Evolutionary conservation across 1,140 invertebrate species (phyloP), one percentile per base, ranked within the genome.

Genomic region (Manduca sexta): DNA sequence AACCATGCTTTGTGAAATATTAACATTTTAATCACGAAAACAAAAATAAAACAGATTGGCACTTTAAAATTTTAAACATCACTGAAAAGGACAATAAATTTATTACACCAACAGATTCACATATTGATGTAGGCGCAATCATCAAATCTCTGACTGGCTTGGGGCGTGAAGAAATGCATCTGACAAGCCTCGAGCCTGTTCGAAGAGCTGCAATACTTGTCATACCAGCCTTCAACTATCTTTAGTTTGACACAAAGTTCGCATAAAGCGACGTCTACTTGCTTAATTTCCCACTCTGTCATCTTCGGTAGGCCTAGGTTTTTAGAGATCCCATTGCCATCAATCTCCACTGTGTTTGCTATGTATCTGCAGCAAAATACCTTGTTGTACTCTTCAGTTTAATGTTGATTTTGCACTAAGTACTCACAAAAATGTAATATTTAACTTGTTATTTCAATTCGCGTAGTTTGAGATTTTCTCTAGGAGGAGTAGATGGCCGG

Each of bases 331-430:
- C 80, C 80, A 13, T 42, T 55, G 4, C 65, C 68, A 7, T 55
- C 57, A 12, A 84, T 59, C 31, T 76, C 75, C 47, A 84, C 61
- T 4, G 49, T 45, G 55, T 64, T 72, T 0, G 69, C 74, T 43
- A 81, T 69, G 52, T 63, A 83, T 78, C 79, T 83, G 70, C 17
- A 67, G 52, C 45, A 75, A 45, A 72, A 58, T 51, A 69, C 35
- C 49, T 52, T 44, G 35, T 39, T 69, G 45, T 62, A 71, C 50
- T 54, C 54, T 50, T 56, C 40, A 11, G 26, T 21, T 18, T 21
- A 14, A 21, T 21, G 1, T 26, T 3, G 13, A 35, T 26, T 5
- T 26, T 35, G 7, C 33, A 35, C 33, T 34, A n/a, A n/a, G n/a
- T n/a, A 26, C 21, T 26, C 21, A 26, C 21, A 8, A 21, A 21